Base-by-base conservation (phyloP, 1,140 invertebrate species). In the Marisa cornuarietis region DNA sequence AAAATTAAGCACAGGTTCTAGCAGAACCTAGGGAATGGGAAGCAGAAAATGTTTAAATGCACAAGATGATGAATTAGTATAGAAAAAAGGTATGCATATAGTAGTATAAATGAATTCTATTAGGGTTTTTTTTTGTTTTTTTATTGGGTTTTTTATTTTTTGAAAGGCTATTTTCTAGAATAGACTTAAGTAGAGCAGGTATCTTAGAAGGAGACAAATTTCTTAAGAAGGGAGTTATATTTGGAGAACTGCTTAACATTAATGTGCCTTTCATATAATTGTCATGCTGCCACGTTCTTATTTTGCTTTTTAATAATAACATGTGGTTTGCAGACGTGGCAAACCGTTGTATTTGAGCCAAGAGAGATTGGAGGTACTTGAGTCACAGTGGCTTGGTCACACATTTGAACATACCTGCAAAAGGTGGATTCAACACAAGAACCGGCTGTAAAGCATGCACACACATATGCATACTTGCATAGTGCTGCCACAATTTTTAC, bases 331-430 rank as follows among this genome's bases (percentile, higher is more conserved):
- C 91, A 98, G 97, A 90, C 94, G 97, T 75, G 97, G 97, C 72
- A 98, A 98, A 92, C 97, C 97, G 22, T 92, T 99, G 71, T 98
- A 96, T 92, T 92, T 99, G 85, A 96, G 95, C 90, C 93, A 94
- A 85, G 96, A 97, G 88, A 94, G 98, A 31, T 98, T 97, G 88
- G 94, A 95, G 87, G 92, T 99, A 71, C 92, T 99, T 81, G 95
- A 98, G 91, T 95, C 96, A 83, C 97, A 99, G 92, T 99, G 97
- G 97, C 90, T 98, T n/a, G 95, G 96, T 42, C 97, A 99, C 92
- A 94, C 95, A 85, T 97, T 98, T 90, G 96, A 96, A 87, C 96
- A 97, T 87, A 96, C 95, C 76, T 96, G 95, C 89, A 96, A 96
- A 87, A 94, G 95, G 69, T 98, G 96, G 96, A 95, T 97, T 26